Percentiles rank a stretch among this genome's conserved stretches.
These are phyloP conservation scores for Ridgeia piscesae DNA, from an alignment of 1,140 invertebrate species.

Conservation along the genomic window DNA sequence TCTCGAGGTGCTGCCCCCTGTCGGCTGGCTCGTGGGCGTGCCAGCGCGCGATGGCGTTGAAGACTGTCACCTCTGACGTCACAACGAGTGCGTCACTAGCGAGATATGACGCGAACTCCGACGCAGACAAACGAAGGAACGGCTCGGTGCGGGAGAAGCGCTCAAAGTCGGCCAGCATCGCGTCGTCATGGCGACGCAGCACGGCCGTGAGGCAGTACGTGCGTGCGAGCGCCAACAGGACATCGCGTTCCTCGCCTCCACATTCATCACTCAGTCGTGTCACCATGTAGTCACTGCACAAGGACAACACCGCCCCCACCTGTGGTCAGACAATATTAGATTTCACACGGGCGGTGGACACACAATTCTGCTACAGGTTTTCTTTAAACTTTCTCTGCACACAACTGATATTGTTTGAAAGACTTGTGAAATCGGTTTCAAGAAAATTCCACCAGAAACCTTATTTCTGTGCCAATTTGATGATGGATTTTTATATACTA, in stretches of 20 bases:
- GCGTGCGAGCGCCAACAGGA: slow-evolving; percentile 51
- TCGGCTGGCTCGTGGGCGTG: slow-evolving; percentile 37
- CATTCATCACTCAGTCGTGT: slow-evolving; percentile 45
- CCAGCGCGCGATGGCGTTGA: slow-evolving; percentile 49
- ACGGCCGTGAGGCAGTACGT: slow-evolving; percentile 52
- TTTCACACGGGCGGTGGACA: no score
- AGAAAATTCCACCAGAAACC: no score
- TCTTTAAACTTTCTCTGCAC: no score
- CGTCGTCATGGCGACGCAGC: slow-evolving; percentile 45
- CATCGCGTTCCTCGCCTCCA: slow-evolving; percentile 47
- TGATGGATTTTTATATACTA: no score
- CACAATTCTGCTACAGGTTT: no score
- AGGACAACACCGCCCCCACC: slow-evolving; percentile 41
- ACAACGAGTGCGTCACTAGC: slow-evolving; percentile 41
- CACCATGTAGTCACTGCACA: slow-evolving; percentile 54
- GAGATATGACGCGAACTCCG: slow-evolving; percentile 36
- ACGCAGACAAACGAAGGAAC: slow-evolving; percentile 47
- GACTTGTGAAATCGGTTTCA: no score
- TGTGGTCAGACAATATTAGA: no score
- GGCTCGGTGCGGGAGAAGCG: slow-evolving; percentile 48
- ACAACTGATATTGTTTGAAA: no score
- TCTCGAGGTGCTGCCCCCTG: slow-evolving; percentile 8
- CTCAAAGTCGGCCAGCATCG: slow-evolving; percentile 49
- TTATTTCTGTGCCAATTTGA: no score
- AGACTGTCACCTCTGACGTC: slow-evolving; percentile 64